phyloP scores from a whole-genome alignment of 1,140 invertebrate genomes.

The Meteorus sp. region DNA sequence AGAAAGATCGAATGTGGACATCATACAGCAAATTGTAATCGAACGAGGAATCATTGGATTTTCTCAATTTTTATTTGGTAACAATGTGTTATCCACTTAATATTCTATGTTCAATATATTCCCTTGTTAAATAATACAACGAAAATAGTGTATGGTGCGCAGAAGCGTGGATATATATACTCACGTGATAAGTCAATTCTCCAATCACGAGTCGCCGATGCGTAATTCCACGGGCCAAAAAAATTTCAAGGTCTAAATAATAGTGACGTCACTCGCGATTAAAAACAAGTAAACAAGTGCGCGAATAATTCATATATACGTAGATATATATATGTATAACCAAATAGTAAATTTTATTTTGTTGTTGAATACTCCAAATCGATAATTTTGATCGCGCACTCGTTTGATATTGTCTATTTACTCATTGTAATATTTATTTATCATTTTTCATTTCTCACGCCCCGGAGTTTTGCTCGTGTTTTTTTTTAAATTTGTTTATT shows the following conservation, averaged over 20 bases:
- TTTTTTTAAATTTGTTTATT: too few relatives aligned
- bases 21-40: background rate
- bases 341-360: background rate
- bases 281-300: constrained; percentile 16
- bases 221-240: constrained; percentile 20
- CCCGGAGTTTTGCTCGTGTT: too few relatives aligned
- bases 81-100: background rate
- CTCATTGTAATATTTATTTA: too few relatives aligned
- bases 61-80: background rate
- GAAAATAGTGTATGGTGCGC: constrained; percentile 2
- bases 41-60: too few relatives aligned
- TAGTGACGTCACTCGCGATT: constrained; percentile 15
- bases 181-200: constrained; percentile 20
- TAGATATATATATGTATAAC: background rate
- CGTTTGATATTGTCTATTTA: too few relatives aligned
- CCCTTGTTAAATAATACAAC: background rate
- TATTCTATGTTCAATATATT: background rate
- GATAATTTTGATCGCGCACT: too few relatives aligned
- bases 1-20: background rate
- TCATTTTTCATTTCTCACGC: too few relatives aligned
- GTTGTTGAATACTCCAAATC: too few relatives aligned
- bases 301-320: constrained; percentile 13
- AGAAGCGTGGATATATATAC: constrained; percentile 5
- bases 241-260: constrained; percentile 22
- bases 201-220: constrained; percentile 14